phyloP scores from a whole-genome alignment of 2,113 vertebrate genomes.

The Lepus americanus region DNA sequence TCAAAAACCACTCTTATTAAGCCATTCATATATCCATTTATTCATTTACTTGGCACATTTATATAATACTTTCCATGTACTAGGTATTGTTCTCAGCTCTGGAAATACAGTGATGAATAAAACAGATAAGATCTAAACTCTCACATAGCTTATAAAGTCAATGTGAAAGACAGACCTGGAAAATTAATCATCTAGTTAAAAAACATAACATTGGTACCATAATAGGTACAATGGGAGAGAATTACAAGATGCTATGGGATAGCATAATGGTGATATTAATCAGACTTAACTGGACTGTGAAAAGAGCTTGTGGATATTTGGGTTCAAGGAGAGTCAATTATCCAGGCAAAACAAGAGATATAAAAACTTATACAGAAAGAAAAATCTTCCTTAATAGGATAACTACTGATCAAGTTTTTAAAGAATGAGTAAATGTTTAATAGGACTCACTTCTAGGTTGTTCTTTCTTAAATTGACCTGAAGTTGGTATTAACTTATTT shows the following conservation, averaged over 20 bases:
- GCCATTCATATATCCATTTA: neutral
- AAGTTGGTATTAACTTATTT: neutral
- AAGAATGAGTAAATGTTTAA: conserved; percentile 29
- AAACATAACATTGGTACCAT: neutral
- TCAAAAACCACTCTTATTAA: neutral
- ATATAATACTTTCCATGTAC: neutral
- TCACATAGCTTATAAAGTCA: neutral
- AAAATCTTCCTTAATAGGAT: neutral
- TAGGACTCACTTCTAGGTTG: conserved; percentile 12
- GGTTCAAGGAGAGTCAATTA: neutral
- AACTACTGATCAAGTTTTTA: conserved; percentile 22
- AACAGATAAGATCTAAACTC: neutral
- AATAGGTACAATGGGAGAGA: neutral
- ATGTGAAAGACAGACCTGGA: neutral
- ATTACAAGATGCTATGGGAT: neutral
- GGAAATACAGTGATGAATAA: neutral
- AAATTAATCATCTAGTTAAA: neutral
- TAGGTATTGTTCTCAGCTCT: neutral
- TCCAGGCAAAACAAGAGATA: neutral
- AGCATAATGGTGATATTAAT: neutral
- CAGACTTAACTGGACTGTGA: neutral
- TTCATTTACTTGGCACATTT: neutral
- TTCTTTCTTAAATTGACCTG: conserved; percentile 50
- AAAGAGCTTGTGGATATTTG: neutral
- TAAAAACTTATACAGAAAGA: neutral